phyloP scores from a whole-genome alignment of 2,113 vertebrate species.

The Ivindomyrus marchei region DNA sequence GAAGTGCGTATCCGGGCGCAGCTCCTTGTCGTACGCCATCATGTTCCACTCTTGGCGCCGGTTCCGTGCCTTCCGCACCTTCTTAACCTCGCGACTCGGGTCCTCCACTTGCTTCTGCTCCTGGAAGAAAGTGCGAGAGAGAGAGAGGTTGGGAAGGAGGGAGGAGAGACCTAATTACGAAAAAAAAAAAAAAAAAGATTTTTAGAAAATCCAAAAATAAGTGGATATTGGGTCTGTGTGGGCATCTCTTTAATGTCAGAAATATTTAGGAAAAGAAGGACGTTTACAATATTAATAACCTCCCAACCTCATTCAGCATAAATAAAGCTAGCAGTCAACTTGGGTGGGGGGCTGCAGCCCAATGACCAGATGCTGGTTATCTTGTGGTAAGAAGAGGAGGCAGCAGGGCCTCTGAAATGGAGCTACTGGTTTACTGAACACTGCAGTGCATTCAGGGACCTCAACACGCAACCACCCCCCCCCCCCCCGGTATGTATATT shows the following conservation, averaged over 20 bases:
- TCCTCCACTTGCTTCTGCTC: constrained; percentile 79
- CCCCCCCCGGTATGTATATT: background rate
- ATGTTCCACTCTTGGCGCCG: constrained; percentile 85
- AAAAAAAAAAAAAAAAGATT: background rate
- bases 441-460: background rate
- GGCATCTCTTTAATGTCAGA: background rate
- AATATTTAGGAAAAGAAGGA: background rate
- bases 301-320: background rate
- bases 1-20: constrained; percentile 75
- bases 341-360: background rate
- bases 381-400: background rate
- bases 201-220: background rate
- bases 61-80: constrained; percentile 80
- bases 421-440: background rate
- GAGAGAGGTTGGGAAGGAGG: background rate
- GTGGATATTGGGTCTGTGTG: background rate
- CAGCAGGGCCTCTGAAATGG: background rate
- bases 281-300: background rate
- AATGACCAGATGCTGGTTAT: background rate
- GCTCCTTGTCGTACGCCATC: constrained; percentile 86
- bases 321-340: background rate
- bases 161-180: constrained; percentile 1
- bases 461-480: background rate
- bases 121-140: constrained; percentile 41
- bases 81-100: constrained; percentile 81